phyloP scores from a whole-genome alignment of 2,113 vertebrate genomes.

The Archocentrus centrarchus region DNA sequence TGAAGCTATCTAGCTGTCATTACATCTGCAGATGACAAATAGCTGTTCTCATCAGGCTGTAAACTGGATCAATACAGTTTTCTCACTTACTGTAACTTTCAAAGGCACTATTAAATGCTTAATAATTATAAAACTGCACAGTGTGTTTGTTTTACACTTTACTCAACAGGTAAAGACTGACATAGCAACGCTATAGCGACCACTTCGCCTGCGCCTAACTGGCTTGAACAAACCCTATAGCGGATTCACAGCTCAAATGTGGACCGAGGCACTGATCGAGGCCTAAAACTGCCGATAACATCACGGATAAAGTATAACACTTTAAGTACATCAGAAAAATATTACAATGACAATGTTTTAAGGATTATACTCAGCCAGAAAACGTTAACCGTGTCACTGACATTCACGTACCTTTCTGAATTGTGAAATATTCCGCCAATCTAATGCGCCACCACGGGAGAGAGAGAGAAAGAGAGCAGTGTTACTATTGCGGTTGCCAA shows the following conservation, averaged over 20 bases:
- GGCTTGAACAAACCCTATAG: neutral
- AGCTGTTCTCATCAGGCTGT: conserved; percentile 28
- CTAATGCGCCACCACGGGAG: neutral
- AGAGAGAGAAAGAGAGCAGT: neutral
- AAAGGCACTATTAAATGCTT: fast-evolving
- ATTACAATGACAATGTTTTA: neutral
- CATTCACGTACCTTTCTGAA: conserved; percentile 19
- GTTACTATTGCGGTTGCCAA: neutral
- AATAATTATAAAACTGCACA: no score
- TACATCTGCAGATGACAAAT: neutral
- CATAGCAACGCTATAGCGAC: neutral
- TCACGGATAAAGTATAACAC: neutral
- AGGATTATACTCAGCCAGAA: fast-evolving
- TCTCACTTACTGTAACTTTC: no score
- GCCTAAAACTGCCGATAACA: conserved; percentile 47
- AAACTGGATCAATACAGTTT: neutral
- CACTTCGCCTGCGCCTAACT: neutral
- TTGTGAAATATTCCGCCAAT: neutral
- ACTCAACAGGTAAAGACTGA: neutral
- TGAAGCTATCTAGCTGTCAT: neutral
- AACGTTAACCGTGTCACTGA: neutral
- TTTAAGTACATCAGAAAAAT: neutral
- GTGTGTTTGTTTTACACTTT: neutral
- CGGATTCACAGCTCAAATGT: conserved; percentile 16
- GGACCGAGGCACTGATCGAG: conserved; percentile 67